These are phyloP conservation scores for Standfussiana lucernea DNA, from an alignment of 2,888 invertebrate genomes.

Conservation along the genomic window DNA sequence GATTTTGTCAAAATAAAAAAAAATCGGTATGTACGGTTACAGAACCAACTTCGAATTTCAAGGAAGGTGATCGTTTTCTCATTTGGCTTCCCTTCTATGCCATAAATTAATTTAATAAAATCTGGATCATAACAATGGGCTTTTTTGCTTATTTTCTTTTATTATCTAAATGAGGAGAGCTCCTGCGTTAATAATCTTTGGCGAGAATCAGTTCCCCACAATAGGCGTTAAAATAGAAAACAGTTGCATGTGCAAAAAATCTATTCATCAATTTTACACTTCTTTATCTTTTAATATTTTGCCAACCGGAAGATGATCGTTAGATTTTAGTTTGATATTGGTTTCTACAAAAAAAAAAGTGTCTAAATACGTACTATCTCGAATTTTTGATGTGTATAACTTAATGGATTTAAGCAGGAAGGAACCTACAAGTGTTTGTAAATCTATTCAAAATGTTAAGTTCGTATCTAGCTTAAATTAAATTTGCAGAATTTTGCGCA, in stretches of 20 bases:
- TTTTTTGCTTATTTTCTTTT: conserved; percentile 27
- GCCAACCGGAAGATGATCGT: conserved; percentile 46
- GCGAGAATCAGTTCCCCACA: conserved; percentile 77
- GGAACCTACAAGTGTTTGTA: conserved; percentile 22
- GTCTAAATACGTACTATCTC: not conserved
- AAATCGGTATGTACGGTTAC: no score
- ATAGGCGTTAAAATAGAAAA: conserved; percentile 79
- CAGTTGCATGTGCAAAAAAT: conserved; percentile 65
- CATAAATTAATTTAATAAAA: conserved; percentile 24
- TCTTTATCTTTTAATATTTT: conserved; percentile 69
- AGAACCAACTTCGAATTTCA: not conserved
- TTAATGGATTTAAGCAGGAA: conserved; percentile 39
- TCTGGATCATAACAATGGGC: conserved; percentile 26
- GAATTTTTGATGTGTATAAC: not conserved
- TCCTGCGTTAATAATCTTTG: conserved; percentile 76
- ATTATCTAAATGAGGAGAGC: conserved; percentile 67
- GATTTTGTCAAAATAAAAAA: not conserved
- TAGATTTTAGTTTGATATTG: not conserved
- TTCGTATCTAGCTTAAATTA: not conserved
- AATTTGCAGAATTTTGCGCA: conserved; percentile 41
- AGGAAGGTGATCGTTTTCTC: not conserved
- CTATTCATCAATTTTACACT: conserved; percentile 76
- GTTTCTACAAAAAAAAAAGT: not conserved
- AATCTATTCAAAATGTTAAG: conserved; percentile 6
- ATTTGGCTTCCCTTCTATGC: not conserved